These are phyloP conservation scores for Zosterops borbonicus DNA, from an alignment of 2,113 vertebrate genomes.

Conservation along the genomic window DNA sequence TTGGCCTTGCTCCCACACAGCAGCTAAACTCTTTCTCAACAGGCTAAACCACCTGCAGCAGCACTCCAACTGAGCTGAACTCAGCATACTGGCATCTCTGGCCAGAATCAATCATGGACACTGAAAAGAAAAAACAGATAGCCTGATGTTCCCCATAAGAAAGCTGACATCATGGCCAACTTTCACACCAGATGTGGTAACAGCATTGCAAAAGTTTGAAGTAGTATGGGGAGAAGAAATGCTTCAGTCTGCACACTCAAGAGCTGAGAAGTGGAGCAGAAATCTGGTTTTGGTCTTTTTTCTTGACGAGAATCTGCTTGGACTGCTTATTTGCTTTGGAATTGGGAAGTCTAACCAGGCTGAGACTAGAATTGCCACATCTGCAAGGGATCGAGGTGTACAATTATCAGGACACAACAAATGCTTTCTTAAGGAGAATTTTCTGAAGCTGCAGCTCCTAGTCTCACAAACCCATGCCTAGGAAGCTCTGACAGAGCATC, in stretches of 20 bases:
- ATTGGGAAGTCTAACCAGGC: neutral
- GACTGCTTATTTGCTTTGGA: neutral
- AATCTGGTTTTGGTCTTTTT: neutral
- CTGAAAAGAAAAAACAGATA: neutral
- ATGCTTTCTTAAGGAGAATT: neutral
- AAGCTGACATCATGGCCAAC: neutral
- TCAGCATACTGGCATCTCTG: rapidly evolving
- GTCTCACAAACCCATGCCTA: neutral
- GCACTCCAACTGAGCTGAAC: neutral
- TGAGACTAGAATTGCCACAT: neutral
- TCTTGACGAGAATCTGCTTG: neutral
- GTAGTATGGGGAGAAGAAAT: neutral
- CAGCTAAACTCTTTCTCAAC: neutral
- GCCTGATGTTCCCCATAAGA: neutral
- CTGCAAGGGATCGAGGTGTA: neutral
- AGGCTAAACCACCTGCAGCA: neutral
- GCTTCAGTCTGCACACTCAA: neutral
- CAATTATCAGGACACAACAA: neutral
- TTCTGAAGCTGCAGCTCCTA: neutral
- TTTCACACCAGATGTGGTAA: neutral
- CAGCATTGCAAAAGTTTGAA: neutral
- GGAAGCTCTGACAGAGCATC: neutral
- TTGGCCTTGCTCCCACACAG: neutral
- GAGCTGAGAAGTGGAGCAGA: neutral
- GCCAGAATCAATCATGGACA: neutral